phyloP scores from a whole-genome alignment of 2,797 vertebrate species.

The Sciaenops ocellatus region DNA sequence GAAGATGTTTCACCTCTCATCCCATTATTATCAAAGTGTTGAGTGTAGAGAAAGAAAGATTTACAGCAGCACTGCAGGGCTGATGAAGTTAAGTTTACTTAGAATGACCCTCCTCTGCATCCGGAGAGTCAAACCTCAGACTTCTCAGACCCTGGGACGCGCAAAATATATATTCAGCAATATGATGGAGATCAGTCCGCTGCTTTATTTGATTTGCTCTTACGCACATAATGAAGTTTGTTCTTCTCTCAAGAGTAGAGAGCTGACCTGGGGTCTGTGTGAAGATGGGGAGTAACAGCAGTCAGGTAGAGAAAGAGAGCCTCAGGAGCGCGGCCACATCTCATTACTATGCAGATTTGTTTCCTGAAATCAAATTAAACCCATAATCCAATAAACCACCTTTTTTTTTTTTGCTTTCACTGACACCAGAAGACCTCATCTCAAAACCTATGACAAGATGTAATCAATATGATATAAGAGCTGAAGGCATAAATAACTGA shows the following conservation, averaged over 20 bases:
- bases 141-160: not conserved
- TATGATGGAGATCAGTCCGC: not conserved
- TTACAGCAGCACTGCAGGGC: not conserved
- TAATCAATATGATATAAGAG: slow-evolving; percentile 92
- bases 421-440: slow-evolving; percentile 80
- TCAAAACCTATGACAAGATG: slow-evolving; percentile 84
- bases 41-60: not conserved
- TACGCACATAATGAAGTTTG: slow-evolving; percentile 40
- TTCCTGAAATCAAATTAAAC: slow-evolving; percentile 79
- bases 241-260: slow-evolving; percentile 21
- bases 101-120: not conserved
- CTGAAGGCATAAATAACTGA: slow-evolving; percentile 90
- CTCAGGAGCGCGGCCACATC: not conserved
- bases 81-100: slow-evolving; percentile 4
- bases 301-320: slow-evolving; percentile 20
- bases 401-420: slow-evolving; percentile 71
- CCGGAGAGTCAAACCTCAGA: not conserved
- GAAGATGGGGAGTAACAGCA: slow-evolving; percentile 4
- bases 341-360: slow-evolving; percentile 62
- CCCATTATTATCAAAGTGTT: not conserved
- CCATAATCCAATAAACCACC: slow-evolving; percentile 78
- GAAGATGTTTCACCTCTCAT: too few relatives aligned
- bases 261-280: slow-evolving; percentile 23
- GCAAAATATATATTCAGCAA: slow-evolving; percentile 38
- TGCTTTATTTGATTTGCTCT: slow-evolving; percentile 54